Percentiles rank a stretch among this genome's conserved stretches.
phyloP scores from a whole-genome alignment of 2,797 vertebrate species.

The Arctocebus calabarensis region DNA sequence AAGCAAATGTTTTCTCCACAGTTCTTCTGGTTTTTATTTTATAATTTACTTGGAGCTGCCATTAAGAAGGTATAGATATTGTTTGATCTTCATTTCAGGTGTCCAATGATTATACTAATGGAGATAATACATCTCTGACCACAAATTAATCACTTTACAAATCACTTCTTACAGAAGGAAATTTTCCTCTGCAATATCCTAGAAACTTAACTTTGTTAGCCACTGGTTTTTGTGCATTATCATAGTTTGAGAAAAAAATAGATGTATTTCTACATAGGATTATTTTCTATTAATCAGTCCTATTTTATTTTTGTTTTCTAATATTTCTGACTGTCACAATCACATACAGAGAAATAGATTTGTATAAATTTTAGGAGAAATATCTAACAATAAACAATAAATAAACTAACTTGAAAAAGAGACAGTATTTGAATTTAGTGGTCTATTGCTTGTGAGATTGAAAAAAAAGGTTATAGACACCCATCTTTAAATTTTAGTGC shows the following conservation, averaged over 20 bases:
- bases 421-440: neutral
- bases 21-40: neutral
- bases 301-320: slow-evolving; percentile 20
- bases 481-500: slow-evolving; percentile 9
- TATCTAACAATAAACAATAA: neutral
- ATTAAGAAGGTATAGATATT: neutral
- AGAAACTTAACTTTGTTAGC: slow-evolving; percentile 27
- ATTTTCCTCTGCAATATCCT: neutral
- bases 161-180: neutral
- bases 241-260: neutral
- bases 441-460: neutral
- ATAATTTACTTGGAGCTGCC: neutral
- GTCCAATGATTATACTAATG: neutral
- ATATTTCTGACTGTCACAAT: neutral
- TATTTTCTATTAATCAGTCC: neutral
- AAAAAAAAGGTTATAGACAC: neutral
- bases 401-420: neutral
- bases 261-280: neutral
- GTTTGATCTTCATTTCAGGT: slow-evolving; percentile 44
- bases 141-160: slow-evolving; percentile 47
- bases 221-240: neutral
- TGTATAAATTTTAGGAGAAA: neutral
- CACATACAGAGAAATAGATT: neutral
- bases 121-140: slow-evolving; percentile 24
- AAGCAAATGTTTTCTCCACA: neutral